Evolutionary conservation across 2,888 invertebrate species (phyloP).

Genomic region (Bursaphelenchus okinawaensis): DNA sequence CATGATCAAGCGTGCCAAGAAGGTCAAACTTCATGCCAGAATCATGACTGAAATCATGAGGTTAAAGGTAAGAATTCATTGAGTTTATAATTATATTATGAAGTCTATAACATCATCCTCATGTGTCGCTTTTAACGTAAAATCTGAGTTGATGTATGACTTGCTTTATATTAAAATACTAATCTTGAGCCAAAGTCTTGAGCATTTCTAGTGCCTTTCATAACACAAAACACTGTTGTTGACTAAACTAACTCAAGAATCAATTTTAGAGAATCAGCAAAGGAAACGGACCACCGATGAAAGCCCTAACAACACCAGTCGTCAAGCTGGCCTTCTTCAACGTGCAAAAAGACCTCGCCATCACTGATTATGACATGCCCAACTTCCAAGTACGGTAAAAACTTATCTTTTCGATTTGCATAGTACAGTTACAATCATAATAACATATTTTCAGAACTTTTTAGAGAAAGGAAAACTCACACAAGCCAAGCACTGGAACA

Average conservation of each 20-base stretch:
- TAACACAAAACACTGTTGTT: too few relatives aligned
- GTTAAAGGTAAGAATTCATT: conserved; percentile 5
- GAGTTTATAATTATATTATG: background rate
- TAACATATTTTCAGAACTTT: background rate
- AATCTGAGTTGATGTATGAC: too few relatives aligned
- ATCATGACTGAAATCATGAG: conserved; percentile 10
- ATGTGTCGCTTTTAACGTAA: too few relatives aligned
- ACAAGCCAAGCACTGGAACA: conserved; percentile 9
- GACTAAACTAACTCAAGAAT: too few relatives aligned
- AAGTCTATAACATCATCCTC: background rate
- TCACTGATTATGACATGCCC: conserved; percentile 17
- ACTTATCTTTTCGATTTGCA: too few relatives aligned
- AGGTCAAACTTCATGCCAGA: conserved; percentile 4
- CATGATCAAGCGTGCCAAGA: conserved; percentile 18
- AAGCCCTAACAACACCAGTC: background rate
- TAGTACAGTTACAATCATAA: background rate
- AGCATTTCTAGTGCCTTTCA: too few relatives aligned
- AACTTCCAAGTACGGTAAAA: background rate
- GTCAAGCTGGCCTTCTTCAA: background rate
- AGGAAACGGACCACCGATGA: background rate
- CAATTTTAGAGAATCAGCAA: too few relatives aligned
- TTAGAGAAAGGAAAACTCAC: background rate
- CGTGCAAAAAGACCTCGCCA: conserved; percentile 1
- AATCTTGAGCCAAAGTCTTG: too few relatives aligned
- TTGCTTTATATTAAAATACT: too few relatives aligned